Conservation (phyloP, 2,888 invertebrate species). For the Amphimallon solstitiale region DNA sequence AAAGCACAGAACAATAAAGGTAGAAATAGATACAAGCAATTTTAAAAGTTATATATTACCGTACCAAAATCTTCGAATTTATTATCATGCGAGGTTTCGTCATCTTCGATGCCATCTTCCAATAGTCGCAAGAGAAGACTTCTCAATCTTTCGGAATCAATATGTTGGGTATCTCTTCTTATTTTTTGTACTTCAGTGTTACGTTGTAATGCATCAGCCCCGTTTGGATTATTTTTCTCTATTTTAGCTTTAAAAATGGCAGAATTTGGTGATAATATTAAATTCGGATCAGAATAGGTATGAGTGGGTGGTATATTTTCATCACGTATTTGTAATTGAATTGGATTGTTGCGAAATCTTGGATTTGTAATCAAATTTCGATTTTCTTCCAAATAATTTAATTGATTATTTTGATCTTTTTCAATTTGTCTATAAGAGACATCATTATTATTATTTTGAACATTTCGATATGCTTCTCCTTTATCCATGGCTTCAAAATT, state of each 20-base stretch:
- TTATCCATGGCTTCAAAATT: neutral
- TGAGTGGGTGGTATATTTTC: too few species aligned
- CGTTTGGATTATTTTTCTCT: too few species aligned
- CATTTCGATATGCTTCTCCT: neutral
- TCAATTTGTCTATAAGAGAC: neutral
- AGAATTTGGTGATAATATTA: too few species aligned
- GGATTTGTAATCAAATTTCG: neutral
- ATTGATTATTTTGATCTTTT: neutral
- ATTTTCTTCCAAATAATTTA: neutral
- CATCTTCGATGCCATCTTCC: neutral
- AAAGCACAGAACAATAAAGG: neutral
- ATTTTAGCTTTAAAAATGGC: too few species aligned
- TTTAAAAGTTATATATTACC: slow-evolving; percentile 13
- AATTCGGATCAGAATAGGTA: too few species aligned
- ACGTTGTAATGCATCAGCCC: neutral
- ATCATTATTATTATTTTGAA: neutral
- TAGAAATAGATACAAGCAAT: neutral
- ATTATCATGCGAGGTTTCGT: neutral
- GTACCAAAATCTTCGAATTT: slow-evolving; percentile 26
- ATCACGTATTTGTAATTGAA: neutral
- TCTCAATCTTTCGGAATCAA: neutral
- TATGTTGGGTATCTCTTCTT: neutral
- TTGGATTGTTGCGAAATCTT: too few species aligned
- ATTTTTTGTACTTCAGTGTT: neutral
- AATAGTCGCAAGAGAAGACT: neutral